phyloP scores from a whole-genome alignment of 2,113 vertebrate species.

The Dipodomys merriami region DNA sequence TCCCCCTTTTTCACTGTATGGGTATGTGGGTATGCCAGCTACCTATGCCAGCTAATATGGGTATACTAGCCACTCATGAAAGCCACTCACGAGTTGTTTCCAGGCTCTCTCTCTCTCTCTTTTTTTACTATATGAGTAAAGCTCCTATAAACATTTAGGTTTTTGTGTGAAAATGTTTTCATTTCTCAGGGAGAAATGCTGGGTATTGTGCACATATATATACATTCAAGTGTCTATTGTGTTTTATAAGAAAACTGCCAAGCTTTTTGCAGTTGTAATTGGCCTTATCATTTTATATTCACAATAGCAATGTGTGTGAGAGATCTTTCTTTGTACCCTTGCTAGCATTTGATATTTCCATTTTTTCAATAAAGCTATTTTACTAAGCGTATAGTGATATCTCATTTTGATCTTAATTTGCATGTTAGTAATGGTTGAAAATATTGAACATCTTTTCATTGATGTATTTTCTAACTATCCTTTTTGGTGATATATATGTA shows the following conservation, averaged over 20 bases:
- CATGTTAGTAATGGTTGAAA: neutral
- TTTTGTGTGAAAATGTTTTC: too few relatives aligned
- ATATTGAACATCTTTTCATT: neutral
- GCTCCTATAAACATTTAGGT: neutral
- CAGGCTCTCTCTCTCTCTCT: too few relatives aligned
- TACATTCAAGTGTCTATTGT: neutral
- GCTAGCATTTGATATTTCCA: neutral
- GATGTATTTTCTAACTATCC: neutral
- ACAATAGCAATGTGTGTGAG: neutral
- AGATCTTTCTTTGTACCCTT: neutral
- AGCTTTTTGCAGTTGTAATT: neutral
- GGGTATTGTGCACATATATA: neutral
- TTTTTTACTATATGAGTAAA: neutral
- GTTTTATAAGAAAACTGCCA: slow-evolving; percentile 10
- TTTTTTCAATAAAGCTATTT: neutral
- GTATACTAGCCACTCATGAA: neutral
- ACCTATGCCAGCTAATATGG: neutral
- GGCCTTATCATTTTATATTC: neutral
- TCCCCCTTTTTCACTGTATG: neutral
- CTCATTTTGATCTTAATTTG: neutral
- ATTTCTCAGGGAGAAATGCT: neutral
- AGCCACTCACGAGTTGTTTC: neutral
- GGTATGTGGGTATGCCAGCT: neutral
- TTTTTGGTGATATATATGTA: neutral
- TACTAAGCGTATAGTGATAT: too few relatives aligned